Base-by-base conservation (phyloP, 1,140 invertebrate genomes). In the Calycopis cecrops region DNA sequence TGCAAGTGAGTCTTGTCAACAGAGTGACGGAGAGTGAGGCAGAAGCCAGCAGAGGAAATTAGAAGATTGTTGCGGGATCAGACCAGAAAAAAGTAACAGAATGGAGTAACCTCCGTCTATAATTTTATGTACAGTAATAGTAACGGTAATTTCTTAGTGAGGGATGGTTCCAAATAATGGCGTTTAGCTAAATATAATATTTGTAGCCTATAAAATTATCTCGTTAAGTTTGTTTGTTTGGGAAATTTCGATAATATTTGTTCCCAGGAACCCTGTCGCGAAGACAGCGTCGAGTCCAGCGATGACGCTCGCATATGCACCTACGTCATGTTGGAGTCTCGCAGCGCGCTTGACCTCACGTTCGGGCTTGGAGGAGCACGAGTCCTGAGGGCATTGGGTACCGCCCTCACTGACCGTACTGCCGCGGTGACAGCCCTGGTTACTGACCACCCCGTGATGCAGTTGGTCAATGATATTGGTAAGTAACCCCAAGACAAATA, bases 331-430 rank as follows among this genome's bases (percentile, higher is more conserved):
- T 65, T 95, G 7, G 91, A 93, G 49, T 71, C 75, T 0, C 89
- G 91, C 54, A 92, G 94, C 49, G 80, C 89, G 34, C 76, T 96
- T 4, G 91, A 93, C 65, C 66, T 95, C 4, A 94, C 93, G 3
- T 52, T 95, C n/a, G 94, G 93, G 1, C 92, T 90, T 2, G 87
- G 88, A 9, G 88, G 89, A 3, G 81, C 92, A 16, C 85, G 89
- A 65, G 89, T 91, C 1, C 65, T 94, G 4, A 89, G 90, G 42
- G 90, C 92, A 56, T 79, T 95, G 1, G 67, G 89, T 1, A 89
- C 78, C 0, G 85, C 90, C 6, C 90, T 92, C 55, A 78, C 77
- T 0, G 89, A 88, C 57, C 85, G 76, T n/a, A 70, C 76, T 9
- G 74, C 69, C 60, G 74, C 84, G 0, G 71, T 78, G 10, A 62